phyloP scores from a whole-genome alignment of 2,797 vertebrate genomes.

The Ispidina lecontei region DNA sequence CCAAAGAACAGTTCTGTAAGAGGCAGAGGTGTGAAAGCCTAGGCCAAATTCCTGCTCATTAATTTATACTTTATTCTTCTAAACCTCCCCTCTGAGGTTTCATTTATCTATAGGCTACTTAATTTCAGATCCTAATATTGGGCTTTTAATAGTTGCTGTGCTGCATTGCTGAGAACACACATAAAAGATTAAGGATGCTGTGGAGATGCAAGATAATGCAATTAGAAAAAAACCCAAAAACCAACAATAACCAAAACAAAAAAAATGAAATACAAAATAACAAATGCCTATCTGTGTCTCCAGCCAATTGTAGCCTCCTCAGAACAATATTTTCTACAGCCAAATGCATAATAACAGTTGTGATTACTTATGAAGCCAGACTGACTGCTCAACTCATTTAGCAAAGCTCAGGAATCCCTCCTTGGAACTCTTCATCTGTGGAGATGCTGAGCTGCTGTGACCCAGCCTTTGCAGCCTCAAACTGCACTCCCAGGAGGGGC shows the following conservation, averaged over 20 bases:
- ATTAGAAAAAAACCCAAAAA: not conserved
- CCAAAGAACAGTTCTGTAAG: not conserved
- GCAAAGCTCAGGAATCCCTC: not conserved
- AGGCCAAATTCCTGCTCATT: not conserved
- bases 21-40: not conserved
- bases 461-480: not conserved
- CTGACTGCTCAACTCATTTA: not conserved
- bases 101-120: not conserved
- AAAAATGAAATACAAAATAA: not conserved
- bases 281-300: not conserved
- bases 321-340: not conserved
- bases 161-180: not conserved
- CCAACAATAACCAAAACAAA: too few relatives aligned
- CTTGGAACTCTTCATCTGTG: conserved; percentile 6
- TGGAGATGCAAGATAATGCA: not conserved
- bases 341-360: not conserved
- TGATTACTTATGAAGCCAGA: not conserved
- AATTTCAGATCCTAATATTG: not conserved
- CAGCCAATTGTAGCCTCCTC: not conserved
- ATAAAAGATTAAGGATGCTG: not conserved
- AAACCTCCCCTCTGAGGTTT: not conserved
- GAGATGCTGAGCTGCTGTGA: not conserved
- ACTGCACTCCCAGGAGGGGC: not conserved
- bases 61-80: not conserved
- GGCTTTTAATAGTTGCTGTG: not conserved